Evolutionary conservation across 2,113 vertebrate genomes (phyloP), one percentile per base, ranked within the genome.

Genomic region (Bufo bufo): DNA sequence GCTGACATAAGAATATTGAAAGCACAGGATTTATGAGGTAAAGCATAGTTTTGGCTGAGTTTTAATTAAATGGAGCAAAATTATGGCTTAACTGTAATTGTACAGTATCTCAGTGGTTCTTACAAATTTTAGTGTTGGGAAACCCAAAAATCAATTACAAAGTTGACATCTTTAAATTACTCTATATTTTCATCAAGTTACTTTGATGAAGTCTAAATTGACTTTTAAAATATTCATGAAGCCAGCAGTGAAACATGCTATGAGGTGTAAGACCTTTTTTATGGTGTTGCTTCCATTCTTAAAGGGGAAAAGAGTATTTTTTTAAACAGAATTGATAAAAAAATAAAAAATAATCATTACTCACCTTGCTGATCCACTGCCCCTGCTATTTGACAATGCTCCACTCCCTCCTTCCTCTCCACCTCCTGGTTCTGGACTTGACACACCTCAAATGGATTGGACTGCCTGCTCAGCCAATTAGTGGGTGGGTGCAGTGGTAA

Each of bases 11-110:
- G 69, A 75, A 58, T 16, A 85, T 54, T 45, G 52, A 49, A 56
- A 47, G 19, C 69, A 17, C 5, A 75, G 33, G 49, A 85, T 74
- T 85, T 72, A 85, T 84, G 23, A 47, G n/a, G 63, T 23, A 54
- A 50, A 54, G 49, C 66, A 47, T 17, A 71, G 49, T 84, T 33
- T 33, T 49, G 59, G 63, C 61, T 8, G n/a, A n/a, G 47, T 84
- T 85, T 75, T 85, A 85, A 74, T 85, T 74, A 75, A 72, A 75
- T 59, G 50, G n/a, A 75, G 16, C 9, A 75, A 75, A 75, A 74
- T 85, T 58, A 85, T 72, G 54, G 10, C 19, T 58, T 59, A 5
- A 8, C 33, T 75, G 50, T 16, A 75, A 85, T 33, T 33, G 33
- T 33, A 33, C 33, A 33, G 33, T 58, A 85, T 75, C 75, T 75